phyloP scores from a whole-genome alignment of 2,888 invertebrate genomes.

The Diarsia dahlii region DNA sequence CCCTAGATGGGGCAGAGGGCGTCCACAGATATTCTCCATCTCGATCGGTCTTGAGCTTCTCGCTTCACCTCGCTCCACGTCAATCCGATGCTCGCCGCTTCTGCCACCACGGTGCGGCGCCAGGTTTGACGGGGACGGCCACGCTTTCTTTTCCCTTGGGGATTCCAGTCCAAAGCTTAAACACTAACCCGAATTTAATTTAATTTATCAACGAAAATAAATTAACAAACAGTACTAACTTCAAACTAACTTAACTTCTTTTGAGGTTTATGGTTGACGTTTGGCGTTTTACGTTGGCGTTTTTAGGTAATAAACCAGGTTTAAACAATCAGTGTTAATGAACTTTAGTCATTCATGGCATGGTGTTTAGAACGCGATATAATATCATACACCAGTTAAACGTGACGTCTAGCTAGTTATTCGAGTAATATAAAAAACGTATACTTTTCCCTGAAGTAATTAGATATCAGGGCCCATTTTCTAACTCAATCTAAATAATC shows the following conservation, averaged over 20 bases:
- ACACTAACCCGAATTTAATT: not conserved
- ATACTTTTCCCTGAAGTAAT: not conserved
- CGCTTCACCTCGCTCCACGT: too few relatives aligned
- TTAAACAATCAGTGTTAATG: conserved; percentile 12
- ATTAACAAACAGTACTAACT: conserved; percentile 6
- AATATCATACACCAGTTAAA: not conserved
- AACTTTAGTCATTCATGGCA: conserved; percentile 9
- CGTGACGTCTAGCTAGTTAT: conserved; percentile 6
- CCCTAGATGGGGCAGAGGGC: too few relatives aligned
- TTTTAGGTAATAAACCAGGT: not conserved
- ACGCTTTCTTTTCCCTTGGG: too few relatives aligned
- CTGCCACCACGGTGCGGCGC: too few relatives aligned
- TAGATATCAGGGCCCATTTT: not conserved
- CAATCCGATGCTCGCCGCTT: too few relatives aligned
- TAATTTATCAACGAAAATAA: conserved; percentile 1
- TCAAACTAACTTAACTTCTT: not conserved
- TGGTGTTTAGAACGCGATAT: not conserved
- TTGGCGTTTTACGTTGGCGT: not conserved
- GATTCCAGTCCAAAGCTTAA: too few relatives aligned
- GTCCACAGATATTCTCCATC: too few relatives aligned
- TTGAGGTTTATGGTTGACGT: not conserved
- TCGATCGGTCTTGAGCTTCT: too few relatives aligned
- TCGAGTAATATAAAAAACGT: not conserved
- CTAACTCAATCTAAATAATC: not conserved
- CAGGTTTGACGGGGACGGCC: too few relatives aligned